Conservation (phyloP, 2,888 invertebrate genomes). For the Anorthoa munda region DNA sequence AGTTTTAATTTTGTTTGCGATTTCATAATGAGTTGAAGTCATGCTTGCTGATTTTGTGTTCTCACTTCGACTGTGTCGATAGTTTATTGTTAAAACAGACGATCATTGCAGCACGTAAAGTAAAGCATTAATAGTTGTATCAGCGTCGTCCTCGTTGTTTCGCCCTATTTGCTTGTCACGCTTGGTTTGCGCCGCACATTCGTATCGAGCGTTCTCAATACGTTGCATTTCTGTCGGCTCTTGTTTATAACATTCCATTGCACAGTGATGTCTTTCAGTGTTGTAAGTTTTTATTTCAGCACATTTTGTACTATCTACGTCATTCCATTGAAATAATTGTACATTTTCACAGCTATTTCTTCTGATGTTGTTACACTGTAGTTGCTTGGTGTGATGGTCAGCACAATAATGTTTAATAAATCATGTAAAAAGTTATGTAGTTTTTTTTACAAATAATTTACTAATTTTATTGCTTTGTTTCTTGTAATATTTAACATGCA, state of each 20-base stretch:
- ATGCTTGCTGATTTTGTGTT: slow-evolving; percentile 21
- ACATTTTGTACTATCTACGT: slow-evolving; percentile 61
- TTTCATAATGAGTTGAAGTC: slow-evolving; percentile 2
- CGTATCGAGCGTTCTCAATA: slow-evolving; percentile 69
- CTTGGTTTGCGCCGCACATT: slow-evolving; percentile 76
- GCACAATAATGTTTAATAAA: slow-evolving; percentile 52
- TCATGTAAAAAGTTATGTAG: slow-evolving; percentile 10
- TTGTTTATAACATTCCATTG: slow-evolving; percentile 72
- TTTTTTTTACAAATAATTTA: slow-evolving; percentile 22
- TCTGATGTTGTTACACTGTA: slow-evolving; percentile 59
- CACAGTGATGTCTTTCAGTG: slow-evolving; percentile 65
- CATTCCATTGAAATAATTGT: slow-evolving; percentile 58
- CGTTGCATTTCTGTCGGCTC: slow-evolving; percentile 70
- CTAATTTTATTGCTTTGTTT: slow-evolving; percentile 50
- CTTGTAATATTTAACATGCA: slow-evolving; percentile 42
- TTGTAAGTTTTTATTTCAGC: slow-evolving; percentile 73
- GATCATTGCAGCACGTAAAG: slow-evolving; percentile 47
- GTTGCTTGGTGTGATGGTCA: slow-evolving; percentile 78
- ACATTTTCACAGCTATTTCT: slow-evolving; percentile 42
- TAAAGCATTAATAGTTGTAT: slow-evolving; percentile 79
- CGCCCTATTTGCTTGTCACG: slow-evolving; percentile 86
- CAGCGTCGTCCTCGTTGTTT: slow-evolving; percentile 75
- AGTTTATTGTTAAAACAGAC: slow-evolving; percentile 20
- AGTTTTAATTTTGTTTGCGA: slow-evolving; percentile 27
- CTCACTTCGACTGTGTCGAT: slow-evolving; percentile 12